Evolutionary conservation across 1,140 invertebrate species (phyloP).

Genomic region (Bombus soroeensis): DNA sequence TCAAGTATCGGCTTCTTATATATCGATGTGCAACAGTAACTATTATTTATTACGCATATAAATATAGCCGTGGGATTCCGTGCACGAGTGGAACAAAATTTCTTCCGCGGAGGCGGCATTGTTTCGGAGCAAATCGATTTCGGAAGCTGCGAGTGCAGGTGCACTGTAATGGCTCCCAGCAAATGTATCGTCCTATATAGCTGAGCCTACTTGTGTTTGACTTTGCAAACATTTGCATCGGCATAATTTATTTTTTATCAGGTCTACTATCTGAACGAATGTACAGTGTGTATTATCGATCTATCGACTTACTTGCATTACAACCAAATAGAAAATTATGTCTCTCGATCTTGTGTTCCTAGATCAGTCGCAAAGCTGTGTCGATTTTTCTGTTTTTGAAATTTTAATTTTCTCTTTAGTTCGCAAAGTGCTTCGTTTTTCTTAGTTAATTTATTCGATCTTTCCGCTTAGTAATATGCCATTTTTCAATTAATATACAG

Average conservation of each 20-base stretch:
- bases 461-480: no score
- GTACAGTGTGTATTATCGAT: neutral
- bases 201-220: neutral
- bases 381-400: no score
- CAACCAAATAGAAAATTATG: neutral
- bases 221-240: conserved; percentile 29
- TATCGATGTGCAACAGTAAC: neutral
- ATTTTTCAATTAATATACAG: no score
- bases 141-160: conserved; percentile 4
- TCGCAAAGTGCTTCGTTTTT: no score
- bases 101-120: neutral
- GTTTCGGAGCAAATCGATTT: conserved; percentile 18
- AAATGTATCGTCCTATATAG: neutral
- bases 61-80: neutral
- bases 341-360: no score
- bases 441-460: no score
- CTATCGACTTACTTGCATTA: neutral
- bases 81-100: neutral
- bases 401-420: no score
- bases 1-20: no score
- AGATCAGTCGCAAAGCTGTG: no score
- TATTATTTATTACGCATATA: neutral
- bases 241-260: conserved; percentile 21
- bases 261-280: neutral
- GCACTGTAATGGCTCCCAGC: neutral